phyloP scores from a whole-genome alignment of 2,888 invertebrate genomes.

The Callyntrura guangdongensis region DNA sequence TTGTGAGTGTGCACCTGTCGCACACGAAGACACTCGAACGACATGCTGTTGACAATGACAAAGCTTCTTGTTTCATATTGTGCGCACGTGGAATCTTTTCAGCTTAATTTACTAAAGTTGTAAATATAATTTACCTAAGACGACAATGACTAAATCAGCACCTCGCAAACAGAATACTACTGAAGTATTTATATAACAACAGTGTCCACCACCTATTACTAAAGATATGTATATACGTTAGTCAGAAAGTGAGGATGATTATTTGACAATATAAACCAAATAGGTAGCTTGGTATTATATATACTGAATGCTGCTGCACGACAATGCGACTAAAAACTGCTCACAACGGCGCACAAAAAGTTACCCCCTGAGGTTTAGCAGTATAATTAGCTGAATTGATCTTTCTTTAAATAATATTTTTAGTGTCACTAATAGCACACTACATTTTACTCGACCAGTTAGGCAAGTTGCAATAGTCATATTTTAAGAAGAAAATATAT shows the following conservation, averaged over 20 bases:
- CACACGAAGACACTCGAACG: not conserved
- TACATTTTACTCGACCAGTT: constrained; percentile 14
- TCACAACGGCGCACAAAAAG: too few relatives aligned
- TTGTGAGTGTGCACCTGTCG: not conserved
- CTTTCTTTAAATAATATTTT: not conserved
- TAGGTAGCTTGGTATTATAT: too few relatives aligned
- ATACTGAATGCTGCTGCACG: too few relatives aligned
- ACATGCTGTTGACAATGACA: constrained; percentile 19
- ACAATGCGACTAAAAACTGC: too few relatives aligned
- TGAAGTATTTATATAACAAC: not conserved
- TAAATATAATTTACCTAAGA: not conserved
- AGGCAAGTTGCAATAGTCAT: not conserved
- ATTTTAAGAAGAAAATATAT: not conserved
- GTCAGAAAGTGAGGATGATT: too few relatives aligned
- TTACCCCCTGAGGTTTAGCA: not conserved
- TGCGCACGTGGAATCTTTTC: not conserved
- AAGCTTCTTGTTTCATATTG: constrained; percentile 1
- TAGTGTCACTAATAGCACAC: not conserved
- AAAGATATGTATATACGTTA: too few relatives aligned
- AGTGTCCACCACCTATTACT: not conserved
- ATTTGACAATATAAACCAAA: too few relatives aligned
- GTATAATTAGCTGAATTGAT: not conserved
- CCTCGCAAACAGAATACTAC: not conserved
- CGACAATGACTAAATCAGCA: not conserved
- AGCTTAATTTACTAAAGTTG: not conserved